These are phyloP conservation scores for Lagopus muta DNA, from an alignment of 2,113 vertebrate species.

Conservation along the genomic window DNA sequence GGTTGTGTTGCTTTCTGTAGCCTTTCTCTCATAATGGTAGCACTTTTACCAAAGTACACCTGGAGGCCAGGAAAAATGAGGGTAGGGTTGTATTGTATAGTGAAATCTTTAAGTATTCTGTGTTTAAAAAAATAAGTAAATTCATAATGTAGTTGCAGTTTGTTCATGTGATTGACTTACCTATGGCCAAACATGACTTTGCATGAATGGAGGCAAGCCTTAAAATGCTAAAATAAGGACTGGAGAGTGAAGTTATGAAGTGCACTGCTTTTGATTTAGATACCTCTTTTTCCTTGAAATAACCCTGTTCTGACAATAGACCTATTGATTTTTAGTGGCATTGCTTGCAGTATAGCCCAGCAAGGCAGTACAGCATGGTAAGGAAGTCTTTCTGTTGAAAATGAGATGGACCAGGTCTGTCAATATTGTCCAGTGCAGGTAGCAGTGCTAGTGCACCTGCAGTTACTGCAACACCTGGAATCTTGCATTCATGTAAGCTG, in stretches of 20 bases:
- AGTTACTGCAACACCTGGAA: background rate
- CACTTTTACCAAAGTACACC: background rate
- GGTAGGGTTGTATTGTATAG: background rate
- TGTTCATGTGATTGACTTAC: background rate
- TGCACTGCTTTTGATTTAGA: background rate
- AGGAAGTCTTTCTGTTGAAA: background rate
- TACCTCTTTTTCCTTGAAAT: background rate
- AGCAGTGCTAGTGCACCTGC: background rate
- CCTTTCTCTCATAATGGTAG: background rate
- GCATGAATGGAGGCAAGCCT: background rate
- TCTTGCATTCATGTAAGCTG: background rate
- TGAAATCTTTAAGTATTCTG: background rate
- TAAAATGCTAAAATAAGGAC: background rate
- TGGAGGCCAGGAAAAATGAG: background rate
- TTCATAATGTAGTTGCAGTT: background rate
- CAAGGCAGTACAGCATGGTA: background rate
- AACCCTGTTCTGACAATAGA: background rate
- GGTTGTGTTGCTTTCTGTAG: background rate
- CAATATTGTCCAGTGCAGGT: background rate
- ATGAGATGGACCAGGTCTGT: background rate
- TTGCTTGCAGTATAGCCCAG: background rate
- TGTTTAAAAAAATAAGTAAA: background rate
- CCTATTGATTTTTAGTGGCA: background rate
- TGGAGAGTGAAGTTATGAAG: background rate
- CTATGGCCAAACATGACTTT: background rate